phyloP scores from a whole-genome alignment of 2,113 vertebrate species.

The Aplodontia rufa region DNA sequence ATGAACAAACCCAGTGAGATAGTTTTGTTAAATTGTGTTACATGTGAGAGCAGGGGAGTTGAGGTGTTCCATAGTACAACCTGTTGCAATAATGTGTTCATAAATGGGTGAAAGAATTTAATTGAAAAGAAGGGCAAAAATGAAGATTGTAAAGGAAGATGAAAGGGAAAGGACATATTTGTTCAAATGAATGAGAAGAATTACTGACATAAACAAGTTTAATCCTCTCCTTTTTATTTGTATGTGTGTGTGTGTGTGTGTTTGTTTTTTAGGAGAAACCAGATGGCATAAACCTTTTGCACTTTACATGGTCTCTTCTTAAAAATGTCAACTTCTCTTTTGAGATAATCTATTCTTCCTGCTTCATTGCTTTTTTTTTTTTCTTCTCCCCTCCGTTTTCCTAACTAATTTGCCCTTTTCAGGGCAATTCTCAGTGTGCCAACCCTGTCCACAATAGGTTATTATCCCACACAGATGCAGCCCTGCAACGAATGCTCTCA shows the following conservation, averaged over 20 bases:
- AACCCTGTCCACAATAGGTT: not conserved
- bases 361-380: not conserved
- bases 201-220: not conserved
- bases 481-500: not conserved
- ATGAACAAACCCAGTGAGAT: not conserved
- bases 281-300: not conserved
- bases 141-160: not conserved
- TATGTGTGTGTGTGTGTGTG: too few species aligned
- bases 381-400: not conserved
- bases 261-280: not conserved
- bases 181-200: not conserved
- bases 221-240: not conserved
- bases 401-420: not conserved
- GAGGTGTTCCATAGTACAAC: not conserved
- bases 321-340: not conserved
- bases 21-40: not conserved
- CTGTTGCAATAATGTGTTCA: not conserved
- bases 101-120: not conserved
- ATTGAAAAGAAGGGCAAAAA: not conserved
- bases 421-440: not conserved
- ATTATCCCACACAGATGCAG: accelerated
- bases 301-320: not conserved
- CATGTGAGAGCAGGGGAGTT: not conserved
- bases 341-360: not conserved
- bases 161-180: not conserved